Evolutionary conservation across 2,113 vertebrate genomes (phyloP).

Genomic region (Emydocephalus ijimae): DNA sequence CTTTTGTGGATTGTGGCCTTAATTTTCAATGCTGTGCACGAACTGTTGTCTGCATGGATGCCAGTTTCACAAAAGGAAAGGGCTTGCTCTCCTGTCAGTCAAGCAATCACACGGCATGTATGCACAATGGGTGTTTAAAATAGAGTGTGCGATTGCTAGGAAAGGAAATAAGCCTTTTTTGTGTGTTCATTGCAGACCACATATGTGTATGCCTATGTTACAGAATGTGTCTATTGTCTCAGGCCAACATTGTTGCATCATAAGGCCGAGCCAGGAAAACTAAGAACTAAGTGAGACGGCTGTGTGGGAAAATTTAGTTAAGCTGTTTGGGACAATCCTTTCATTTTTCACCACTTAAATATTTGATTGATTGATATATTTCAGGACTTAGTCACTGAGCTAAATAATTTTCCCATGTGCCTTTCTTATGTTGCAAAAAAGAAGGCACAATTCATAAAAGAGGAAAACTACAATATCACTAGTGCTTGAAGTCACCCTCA

Average conservation of each 20-base stretch:
- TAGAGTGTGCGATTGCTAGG: neutral
- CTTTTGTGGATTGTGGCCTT: neutral
- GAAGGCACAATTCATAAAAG: neutral
- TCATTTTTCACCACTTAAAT: slow-evolving; percentile 11
- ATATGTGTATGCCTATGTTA: neutral
- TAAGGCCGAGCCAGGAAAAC: neutral
- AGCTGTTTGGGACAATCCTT: neutral
- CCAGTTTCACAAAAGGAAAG: neutral
- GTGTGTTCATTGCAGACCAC: neutral
- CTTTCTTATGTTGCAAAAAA: slow-evolving; percentile 31
- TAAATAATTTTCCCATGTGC: slow-evolving; percentile 4
- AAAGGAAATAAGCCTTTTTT: slow-evolving; percentile 13
- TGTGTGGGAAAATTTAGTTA: neutral
- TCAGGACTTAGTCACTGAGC: neutral
- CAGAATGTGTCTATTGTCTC: slow-evolving; percentile 3
- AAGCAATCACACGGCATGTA: neutral
- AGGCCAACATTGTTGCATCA: fast-evolving
- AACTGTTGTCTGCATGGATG: neutral
- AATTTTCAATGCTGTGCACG: neutral
- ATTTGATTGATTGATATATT: neutral
- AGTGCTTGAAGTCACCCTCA: slow-evolving; percentile 41
- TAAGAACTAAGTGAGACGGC: neutral
- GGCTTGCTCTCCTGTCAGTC: slow-evolving; percentile 11
- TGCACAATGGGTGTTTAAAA: neutral
- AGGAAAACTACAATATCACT: neutral